Evolutionary conservation across 2,113 vertebrate species (phyloP), one percentile per base, ranked within the genome.

Genomic region (Pterocles orientalis): DNA sequence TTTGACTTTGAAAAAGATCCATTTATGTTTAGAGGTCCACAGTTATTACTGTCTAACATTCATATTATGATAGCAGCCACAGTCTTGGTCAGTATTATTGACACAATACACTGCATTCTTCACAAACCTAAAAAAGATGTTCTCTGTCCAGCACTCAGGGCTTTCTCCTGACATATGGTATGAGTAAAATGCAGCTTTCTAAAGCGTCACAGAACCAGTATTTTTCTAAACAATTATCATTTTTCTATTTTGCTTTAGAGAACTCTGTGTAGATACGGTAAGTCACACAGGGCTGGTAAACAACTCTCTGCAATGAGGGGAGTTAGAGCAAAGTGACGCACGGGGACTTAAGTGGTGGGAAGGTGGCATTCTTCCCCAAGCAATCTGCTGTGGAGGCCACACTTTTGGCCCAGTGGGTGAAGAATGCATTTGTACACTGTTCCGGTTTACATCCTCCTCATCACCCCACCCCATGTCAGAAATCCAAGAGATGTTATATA

Each of bases 241-340:
- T 33, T 84, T 53, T 54, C 20, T 78, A 1, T 51, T 84, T 95
- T 87, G 36, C 51, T 43, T 33, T 53, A 26, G 71, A 90, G 12
- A 89, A 90, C 60, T 90, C 86, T 88, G 61, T 85, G 89, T 76
- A 73, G 91, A 58, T 82, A 57, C 75, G 90, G 86, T 84, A 76
- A 92, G 92, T 97, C 86, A 92, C 66, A 48, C 33, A 88, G 60
- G 43, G 70, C 39, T 92, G 81, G 45, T 87, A 84, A 90, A 82
- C 33, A 90, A 5, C 53, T 80, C 66, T 73, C 56, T 86, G 88
- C 88, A 78, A 18, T 34, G 62, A 48, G 19, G 21, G 17, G 18
- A 77, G 45, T 57, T 14, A 50, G 23, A 88, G 66, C 50, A 57
- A 26, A 2, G 0, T 39, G 70, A 36, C 26, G 33, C 53, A 1